Base-by-base conservation (phyloP, 2,888 invertebrate genomes). In the Andrena camellia region DNA sequence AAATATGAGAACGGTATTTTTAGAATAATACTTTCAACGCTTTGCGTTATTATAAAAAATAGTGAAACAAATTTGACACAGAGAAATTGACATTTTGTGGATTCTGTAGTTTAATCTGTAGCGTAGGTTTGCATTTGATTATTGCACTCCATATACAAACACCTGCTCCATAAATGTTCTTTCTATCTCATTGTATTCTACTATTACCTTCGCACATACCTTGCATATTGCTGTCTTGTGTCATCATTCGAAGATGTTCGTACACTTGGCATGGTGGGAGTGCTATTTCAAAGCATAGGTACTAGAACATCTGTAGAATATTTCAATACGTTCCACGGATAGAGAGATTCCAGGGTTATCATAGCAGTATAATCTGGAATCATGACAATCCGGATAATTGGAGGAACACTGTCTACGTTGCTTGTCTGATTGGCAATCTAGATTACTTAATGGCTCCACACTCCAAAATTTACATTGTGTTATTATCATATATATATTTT, bases 381-480 rank as follows among this genome's bases (percentile, higher is more conserved):
- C 72, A 29, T 64, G 73, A 78, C 72, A 78, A 78, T 81, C 48
- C 52, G 8, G 50, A 78, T 78, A 73, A 81, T 72, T 64, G 63
- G 57, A n/a, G 76, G 59, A 50, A 50, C 29, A 35, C 29, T 20
- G 52, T 42, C 7, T 68, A 33, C 35, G 59, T 63, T 26, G 35
- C 3, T 26, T 75, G 33, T 5, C 31, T 48, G 54, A 17, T 42
- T 42, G 17, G 2, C 48, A 54, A 20, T 54, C 20, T 23, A 54
- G 42, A 17, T 17, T 42, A 54, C 8, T 54, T 54, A 54, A 54
- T 54, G 8, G 8, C 2, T 20, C 8, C n/a, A n/a, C n/a, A n/a
- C n/a, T n/a, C n/a, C n/a, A 42, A 42, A 4, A 42, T 17, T 42
- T 0, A 42, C 42, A 5, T 42, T 42, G 13, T 42, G 42, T 42